Percentiles rank a stretch among this genome's conserved stretches.
phyloP scores from a whole-genome alignment of 2,888 invertebrate species.

The Dynastes grantii region DNA sequence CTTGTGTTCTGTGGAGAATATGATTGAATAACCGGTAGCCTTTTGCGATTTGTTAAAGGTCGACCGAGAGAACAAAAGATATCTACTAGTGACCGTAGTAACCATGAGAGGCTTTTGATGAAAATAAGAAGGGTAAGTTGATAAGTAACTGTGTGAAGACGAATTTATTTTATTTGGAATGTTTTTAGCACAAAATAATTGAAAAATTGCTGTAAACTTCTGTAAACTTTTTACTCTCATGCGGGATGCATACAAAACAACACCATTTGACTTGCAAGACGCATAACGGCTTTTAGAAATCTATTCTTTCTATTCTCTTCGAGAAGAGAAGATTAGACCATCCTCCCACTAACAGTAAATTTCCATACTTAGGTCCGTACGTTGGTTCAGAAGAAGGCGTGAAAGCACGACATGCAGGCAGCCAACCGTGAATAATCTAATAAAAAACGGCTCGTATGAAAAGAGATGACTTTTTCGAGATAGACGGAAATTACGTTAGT shows the following conservation, averaged over 20 bases:
- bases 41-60: conserved; percentile 5
- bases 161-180: too few species aligned
- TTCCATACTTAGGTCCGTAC: conserved; percentile 27
- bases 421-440: conserved; percentile 48
- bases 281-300: conserved; percentile 53
- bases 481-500: conserved; percentile 25
- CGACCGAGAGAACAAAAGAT: too few species aligned
- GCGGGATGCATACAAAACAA: conserved; percentile 11
- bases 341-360: conserved; percentile 57
- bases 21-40: conserved; percentile 18
- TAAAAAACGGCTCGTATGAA: conserved; percentile 30
- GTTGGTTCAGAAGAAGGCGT: conserved; percentile 32
- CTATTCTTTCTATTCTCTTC: conserved; percentile 36
- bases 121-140: too few species aligned
- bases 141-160: too few species aligned
- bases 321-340: conserved; percentile 53
- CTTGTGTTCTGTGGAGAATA: neutral
- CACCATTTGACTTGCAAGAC: conserved; percentile 38
- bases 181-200: too few species aligned
- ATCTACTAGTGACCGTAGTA: too few species aligned
- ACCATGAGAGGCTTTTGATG: too few species aligned
- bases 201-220: too few species aligned
- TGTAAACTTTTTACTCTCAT: neutral
- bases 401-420: conserved; percentile 32
- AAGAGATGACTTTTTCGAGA: conserved; percentile 21